phyloP scores from a whole-genome alignment of 2,888 invertebrate species.

The Scaptomyza cyrtandrae region DNA sequence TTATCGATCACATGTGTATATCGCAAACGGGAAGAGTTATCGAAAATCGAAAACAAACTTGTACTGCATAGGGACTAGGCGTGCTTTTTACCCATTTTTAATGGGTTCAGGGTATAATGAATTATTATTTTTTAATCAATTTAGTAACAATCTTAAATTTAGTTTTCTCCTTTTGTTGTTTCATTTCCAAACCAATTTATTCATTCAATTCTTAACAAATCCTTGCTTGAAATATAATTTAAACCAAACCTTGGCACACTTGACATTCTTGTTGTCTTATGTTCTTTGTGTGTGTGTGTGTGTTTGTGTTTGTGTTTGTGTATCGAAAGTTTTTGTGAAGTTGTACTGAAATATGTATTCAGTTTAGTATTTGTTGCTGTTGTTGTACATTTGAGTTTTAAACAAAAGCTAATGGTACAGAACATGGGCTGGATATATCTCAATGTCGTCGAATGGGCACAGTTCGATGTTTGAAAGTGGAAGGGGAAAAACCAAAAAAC shows the following conservation, averaged over 20 bases:
- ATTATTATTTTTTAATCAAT: too few relatives aligned
- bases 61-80: too few relatives aligned
- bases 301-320: neutral
- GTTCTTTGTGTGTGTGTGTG: neutral
- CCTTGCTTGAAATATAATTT: neutral
- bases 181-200: neutral
- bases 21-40: too few relatives aligned
- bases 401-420: conserved; percentile 17
- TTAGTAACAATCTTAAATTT: too few relatives aligned
- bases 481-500: conserved; percentile 23
- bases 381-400: conserved; percentile 15
- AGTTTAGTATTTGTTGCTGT: conserved; percentile 8
- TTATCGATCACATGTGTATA: too few relatives aligned
- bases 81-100: too few relatives aligned
- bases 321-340: neutral
- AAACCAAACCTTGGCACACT: neutral
- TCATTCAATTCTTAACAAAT: neutral
- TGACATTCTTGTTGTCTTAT: conserved; percentile 6
- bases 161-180: too few relatives aligned
- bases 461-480: conserved; percentile 39
- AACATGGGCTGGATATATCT: conserved; percentile 38
- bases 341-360: conserved; percentile 8
- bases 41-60: too few relatives aligned
- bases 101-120: too few relatives aligned
- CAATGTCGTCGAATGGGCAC: conserved; percentile 49